A percentile compares a stretch with the other conserved stretches of the same genome.
These are phyloP conservation scores for Engraulis encrasicolus DNA, from an alignment of 2,113 vertebrate species.

Conservation along the genomic window DNA sequence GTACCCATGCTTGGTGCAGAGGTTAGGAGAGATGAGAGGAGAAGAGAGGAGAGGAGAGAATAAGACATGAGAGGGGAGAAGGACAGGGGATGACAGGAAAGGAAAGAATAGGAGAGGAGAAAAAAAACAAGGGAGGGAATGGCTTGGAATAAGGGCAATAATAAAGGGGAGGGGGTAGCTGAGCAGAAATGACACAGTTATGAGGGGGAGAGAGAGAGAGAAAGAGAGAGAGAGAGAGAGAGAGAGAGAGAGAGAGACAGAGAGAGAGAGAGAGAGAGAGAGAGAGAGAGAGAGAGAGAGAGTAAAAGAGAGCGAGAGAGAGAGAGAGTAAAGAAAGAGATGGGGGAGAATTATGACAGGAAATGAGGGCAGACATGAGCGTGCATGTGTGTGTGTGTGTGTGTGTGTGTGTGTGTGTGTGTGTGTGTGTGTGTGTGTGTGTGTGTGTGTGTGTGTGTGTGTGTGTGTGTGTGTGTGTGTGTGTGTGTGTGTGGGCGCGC, in stretches of 20 bases:
- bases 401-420: slow-evolving; percentile 2
- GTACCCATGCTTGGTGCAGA: slow-evolving; percentile 28
- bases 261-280: background rate
- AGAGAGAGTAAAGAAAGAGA: no score
- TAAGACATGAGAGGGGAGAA: background rate
- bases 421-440: background rate
- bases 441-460: background rate
- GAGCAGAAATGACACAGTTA: no score
- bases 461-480: background rate
- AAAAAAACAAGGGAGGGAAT: background rate
- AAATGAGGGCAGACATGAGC: background rate
- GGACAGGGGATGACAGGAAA: no score
- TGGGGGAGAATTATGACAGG: background rate
- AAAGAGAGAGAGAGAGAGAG: background rate
- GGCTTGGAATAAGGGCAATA: background rate
- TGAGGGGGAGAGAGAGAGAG: no score
- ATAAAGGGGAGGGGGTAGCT: background rate
- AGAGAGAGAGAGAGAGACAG: background rate
- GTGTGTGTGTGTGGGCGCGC: background rate
- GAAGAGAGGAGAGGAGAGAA: background rate
- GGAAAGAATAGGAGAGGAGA: background rate
- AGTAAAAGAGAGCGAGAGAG: background rate
- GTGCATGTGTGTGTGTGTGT: background rate
- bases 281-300: background rate
- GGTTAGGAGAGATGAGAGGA: background rate